A percentile compares a stretch with the other conserved stretches of the same genome.
Conservation (phyloP, 2,888 invertebrate species). For the Phalangium opilio region DNA sequence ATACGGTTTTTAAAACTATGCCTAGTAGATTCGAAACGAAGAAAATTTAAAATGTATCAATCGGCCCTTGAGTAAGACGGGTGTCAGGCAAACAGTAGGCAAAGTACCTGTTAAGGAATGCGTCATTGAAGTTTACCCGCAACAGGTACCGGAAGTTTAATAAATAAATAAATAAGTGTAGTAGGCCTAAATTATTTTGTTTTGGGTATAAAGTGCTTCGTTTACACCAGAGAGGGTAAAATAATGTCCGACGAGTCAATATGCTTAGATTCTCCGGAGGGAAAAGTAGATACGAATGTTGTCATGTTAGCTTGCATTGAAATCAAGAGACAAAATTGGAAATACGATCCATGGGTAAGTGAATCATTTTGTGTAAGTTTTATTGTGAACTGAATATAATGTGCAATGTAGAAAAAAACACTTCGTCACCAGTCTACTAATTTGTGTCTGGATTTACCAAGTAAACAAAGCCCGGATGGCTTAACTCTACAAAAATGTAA, state of each 20-base stretch:
- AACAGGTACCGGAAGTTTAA: conserved; percentile 48
- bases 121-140: conserved; percentile 37
- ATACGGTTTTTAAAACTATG: too few species aligned
- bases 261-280: conserved; percentile 57
- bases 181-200: too few species aligned
- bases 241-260: conserved; percentile 77
- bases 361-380: conserved; percentile 23
- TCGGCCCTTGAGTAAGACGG: conserved; percentile 42
- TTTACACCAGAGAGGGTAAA: conserved; percentile 34
- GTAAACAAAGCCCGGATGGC: conserved; percentile 34
- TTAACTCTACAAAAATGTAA: conserved; percentile 45
- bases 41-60: conserved; percentile 44
- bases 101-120: conserved; percentile 52
- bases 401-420: conserved; percentile 32
- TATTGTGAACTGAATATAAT: not conserved
- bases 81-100: conserved; percentile 48
- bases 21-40: conserved; percentile 41
- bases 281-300: conserved; percentile 35
- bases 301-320: conserved; percentile 57
- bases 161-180: conserved; percentile 21
- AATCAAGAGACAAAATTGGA: conserved; percentile 52
- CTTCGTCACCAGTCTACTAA: conserved; percentile 40
- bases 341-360: conserved; percentile 35
- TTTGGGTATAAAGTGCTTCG: too few species aligned
- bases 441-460: conserved; percentile 42